Conservation (phyloP, 2,113 vertebrate genomes). For the Microcebus ravelobensis region DNA sequence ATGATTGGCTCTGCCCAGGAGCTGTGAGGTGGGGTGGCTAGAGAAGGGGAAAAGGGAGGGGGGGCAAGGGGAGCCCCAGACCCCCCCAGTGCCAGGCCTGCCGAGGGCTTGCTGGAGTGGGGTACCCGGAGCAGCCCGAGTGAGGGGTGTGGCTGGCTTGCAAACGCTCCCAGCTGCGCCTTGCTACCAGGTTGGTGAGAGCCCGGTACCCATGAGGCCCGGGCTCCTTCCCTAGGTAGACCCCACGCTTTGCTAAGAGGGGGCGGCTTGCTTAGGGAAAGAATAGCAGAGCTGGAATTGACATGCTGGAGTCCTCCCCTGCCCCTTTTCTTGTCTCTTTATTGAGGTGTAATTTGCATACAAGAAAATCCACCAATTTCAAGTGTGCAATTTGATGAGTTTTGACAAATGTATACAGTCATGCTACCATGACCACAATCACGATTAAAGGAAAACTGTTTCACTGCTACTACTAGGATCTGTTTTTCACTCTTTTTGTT, state of each 20-base stretch:
- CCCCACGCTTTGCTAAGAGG: neutral
- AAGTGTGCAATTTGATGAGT: neutral
- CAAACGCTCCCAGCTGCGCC: neutral
- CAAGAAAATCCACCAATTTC: neutral
- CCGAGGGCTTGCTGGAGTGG: too few species aligned
- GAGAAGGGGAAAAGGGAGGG: neutral
- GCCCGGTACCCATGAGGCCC: neutral
- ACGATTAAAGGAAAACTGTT: neutral
- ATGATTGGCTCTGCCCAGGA: neutral
- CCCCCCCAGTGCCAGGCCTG: neutral
- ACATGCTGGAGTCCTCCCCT: neutral
- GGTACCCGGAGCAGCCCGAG: accelerated
- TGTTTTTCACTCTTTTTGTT: neutral
- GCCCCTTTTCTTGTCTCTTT: neutral
- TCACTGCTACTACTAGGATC: neutral
- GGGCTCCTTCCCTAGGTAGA: neutral
- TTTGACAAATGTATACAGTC: neutral
- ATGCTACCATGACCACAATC: neutral
- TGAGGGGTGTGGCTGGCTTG: neutral
- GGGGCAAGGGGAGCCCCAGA: neutral
- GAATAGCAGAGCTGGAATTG: neutral
- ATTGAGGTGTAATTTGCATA: neutral
- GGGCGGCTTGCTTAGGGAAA: neutral
- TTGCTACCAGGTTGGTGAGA: neutral
- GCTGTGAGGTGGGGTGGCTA: neutral